Conservation (phyloP, 2,888 invertebrate species). For the Phorcus lineatus region DNA sequence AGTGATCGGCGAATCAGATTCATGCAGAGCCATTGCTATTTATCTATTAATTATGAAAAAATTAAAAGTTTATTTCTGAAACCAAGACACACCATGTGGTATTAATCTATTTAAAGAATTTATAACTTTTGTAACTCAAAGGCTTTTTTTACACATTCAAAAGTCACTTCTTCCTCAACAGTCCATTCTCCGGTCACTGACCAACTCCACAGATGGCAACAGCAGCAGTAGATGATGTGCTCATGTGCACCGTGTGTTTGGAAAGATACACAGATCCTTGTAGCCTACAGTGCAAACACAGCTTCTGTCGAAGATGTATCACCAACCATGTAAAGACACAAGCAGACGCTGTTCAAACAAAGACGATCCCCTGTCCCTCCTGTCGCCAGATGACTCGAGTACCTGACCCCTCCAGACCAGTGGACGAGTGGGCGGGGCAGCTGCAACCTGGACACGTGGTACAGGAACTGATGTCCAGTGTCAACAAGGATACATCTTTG, state of each 20-base stretch:
- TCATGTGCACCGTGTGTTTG: not conserved
- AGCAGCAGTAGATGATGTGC: not conserved
- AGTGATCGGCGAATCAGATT: too few species aligned
- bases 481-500: too few species aligned
- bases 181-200: too few species aligned
- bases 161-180: too few species aligned
- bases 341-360: not conserved
- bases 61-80: too few species aligned
- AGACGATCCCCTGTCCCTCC: not conserved
- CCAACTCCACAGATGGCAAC: not conserved
- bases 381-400: not conserved
- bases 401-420: not conserved
- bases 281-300: not conserved
- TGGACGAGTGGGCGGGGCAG: not conserved
- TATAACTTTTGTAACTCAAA: too few species aligned
- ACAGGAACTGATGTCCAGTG: not conserved
- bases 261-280: not conserved
- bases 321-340: not conserved
- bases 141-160: too few species aligned
- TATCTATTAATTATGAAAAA: too few species aligned
- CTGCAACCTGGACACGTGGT: not conserved
- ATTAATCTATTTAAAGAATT: too few species aligned
- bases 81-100: too few species aligned
- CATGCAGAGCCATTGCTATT: too few species aligned
- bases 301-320: not conserved